These are phyloP conservation scores for Dipus sagitta DNA, from an alignment of 2,797 vertebrate genomes.

Conservation along the genomic window DNA sequence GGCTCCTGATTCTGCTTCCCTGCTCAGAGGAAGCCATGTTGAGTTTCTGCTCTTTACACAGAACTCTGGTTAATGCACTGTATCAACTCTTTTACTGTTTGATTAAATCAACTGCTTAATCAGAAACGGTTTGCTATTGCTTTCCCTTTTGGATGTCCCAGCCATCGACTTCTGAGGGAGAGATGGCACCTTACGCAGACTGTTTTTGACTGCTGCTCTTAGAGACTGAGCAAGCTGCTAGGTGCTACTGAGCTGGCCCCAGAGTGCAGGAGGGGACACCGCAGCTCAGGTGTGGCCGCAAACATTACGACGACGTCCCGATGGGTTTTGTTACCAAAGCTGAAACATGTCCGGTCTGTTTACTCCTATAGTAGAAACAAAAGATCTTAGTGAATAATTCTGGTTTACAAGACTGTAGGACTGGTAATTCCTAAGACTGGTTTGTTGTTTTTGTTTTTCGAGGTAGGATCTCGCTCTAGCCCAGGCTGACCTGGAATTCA, in stretches of 20 bases:
- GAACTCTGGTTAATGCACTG: not conserved
- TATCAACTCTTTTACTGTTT: slow-evolving; percentile 22
- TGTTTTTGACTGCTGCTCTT: not conserved
- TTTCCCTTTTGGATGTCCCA: not conserved
- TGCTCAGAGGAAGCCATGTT: not conserved
- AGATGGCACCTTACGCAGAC: not conserved
- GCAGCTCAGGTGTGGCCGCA: not conserved
- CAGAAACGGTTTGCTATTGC: not conserved
- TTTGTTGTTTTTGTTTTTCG: no score
- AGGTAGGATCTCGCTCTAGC: no score
- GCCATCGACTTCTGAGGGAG: not conserved
- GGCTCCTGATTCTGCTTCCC: not conserved
- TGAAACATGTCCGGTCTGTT: not conserved
- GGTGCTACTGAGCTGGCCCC: not conserved
- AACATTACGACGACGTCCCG: not conserved
- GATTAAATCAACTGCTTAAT: slow-evolving; percentile 24
- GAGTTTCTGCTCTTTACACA: slow-evolving; percentile 11
- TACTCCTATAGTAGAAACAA: not conserved
- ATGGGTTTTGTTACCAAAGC: not conserved
- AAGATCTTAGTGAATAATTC: not conserved
- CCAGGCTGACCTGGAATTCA: no score
- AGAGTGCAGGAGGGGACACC: not conserved
- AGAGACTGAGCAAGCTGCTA: not conserved
- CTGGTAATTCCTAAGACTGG: not conserved
- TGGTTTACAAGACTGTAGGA: not conserved